Conservation (phyloP, 2,113 vertebrate genomes). For the Rhynchomys soricoides region DNA sequence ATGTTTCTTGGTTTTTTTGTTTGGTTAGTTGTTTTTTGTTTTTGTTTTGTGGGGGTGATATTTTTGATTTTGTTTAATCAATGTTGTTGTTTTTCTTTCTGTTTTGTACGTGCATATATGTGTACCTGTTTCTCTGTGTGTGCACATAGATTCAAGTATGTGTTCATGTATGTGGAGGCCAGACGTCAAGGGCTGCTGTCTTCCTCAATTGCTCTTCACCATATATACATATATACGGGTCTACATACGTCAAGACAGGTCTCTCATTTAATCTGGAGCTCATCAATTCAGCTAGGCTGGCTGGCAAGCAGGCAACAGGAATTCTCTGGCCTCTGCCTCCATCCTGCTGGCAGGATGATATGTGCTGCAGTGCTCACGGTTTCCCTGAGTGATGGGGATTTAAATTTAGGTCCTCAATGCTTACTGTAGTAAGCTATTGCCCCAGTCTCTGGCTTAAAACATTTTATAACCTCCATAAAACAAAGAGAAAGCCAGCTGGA, state of each 20-base stretch:
- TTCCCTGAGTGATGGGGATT: background rate
- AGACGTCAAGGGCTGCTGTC: background rate
- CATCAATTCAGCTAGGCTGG: background rate
- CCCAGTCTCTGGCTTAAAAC: background rate
- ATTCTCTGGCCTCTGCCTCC: background rate
- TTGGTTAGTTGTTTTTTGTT: no score
- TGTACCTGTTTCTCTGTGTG: background rate
- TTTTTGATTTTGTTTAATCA: background rate
- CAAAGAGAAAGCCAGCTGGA: background rate
- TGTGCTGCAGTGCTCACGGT: no score
- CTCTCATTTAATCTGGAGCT: background rate
- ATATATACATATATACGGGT: background rate
- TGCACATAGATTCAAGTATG: background rate
- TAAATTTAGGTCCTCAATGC: background rate
- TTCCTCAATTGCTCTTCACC: background rate
- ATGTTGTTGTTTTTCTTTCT: background rate
- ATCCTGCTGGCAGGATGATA: background rate
- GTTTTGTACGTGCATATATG: background rate
- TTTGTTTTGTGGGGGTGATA: no score
- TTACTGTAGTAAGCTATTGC: background rate
- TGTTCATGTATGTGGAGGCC: background rate
- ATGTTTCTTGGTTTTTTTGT: background rate
- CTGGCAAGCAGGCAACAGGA: background rate
- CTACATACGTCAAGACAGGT: background rate
- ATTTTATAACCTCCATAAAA: background rate